These are phyloP conservation scores for Diabrotica virgifera DNA, from an alignment of 1,140 invertebrate genomes.

Conservation along the genomic window DNA sequence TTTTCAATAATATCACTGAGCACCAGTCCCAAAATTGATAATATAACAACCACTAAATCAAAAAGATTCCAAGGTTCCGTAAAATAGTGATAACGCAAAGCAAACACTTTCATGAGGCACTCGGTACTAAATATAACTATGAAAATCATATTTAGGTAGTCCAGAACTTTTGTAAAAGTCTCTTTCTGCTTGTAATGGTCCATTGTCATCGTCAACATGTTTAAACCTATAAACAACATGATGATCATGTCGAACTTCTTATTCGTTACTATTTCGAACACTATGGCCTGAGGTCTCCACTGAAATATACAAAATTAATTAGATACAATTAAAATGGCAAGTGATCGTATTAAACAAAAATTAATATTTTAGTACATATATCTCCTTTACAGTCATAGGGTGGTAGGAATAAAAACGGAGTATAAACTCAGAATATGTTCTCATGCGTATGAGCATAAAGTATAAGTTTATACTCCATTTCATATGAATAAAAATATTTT, in stretches of 20 bases:
- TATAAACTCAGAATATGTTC: too few relatives aligned
- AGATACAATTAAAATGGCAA: too few relatives aligned
- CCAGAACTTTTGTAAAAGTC: slow-evolving; percentile 78
- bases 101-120: slow-evolving; percentile 96
- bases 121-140: slow-evolving; percentile 97
- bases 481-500: too few relatives aligned
- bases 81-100: slow-evolving; percentile 96
- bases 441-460: too few relatives aligned
- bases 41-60: slow-evolving; percentile 98
- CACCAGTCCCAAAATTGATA: slow-evolving; percentile 95
- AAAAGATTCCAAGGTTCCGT: slow-evolving; percentile 99
- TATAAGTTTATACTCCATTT: too few relatives aligned
- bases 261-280: slow-evolving; percentile 96
- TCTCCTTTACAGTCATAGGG: too few relatives aligned
- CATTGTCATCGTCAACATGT: slow-evolving; percentile 98
- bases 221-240: slow-evolving; percentile 97
- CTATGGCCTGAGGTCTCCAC: slow-evolving; percentile 93
- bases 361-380: background rate
- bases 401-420: too few relatives aligned
- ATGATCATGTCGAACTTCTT: slow-evolving; percentile 99
- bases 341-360: slow-evolving; percentile 4
- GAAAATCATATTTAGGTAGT: slow-evolving; percentile 94
- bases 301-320: slow-evolving; percentile 50
- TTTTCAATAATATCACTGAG: slow-evolving; percentile 95
- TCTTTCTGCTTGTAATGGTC: slow-evolving; percentile 91